Evolutionary conservation across 2,888 invertebrate genomes (phyloP).

Genomic region (Pheosia tremula): DNA sequence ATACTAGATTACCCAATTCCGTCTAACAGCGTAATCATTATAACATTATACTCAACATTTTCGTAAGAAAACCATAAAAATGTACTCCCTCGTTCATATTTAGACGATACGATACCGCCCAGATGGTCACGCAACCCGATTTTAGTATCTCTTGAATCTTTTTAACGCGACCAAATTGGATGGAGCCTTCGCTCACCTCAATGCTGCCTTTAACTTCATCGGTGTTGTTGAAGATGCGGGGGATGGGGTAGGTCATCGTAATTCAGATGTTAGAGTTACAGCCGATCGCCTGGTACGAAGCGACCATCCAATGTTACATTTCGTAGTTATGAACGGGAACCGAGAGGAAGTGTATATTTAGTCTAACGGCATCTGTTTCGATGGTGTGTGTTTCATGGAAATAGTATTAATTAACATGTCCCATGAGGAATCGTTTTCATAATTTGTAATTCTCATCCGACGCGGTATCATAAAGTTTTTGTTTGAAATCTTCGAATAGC

Average conservation of each 20-base stretch:
- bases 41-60: conserved; percentile 56
- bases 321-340: conserved; percentile 78
- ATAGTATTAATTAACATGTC: conserved; percentile 77
- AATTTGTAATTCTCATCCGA: conserved; percentile 63
- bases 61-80: conserved; percentile 71
- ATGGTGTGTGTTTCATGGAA: conserved; percentile 73
- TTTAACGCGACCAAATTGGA: conserved; percentile 63
- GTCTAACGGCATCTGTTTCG: conserved; percentile 75
- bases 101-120: conserved; percentile 77
- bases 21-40: conserved; percentile 27
- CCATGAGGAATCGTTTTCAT: conserved; percentile 65
- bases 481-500: conserved; percentile 45
- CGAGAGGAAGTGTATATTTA: conserved; percentile 83
- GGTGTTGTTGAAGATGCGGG: conserved; percentile 45
- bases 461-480: conserved; percentile 56
- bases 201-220: conserved; percentile 48
- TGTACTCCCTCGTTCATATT: conserved; percentile 74
- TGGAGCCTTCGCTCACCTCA: conserved; percentile 62
- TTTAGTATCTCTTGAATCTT: conserved; percentile 79
- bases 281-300: conserved; percentile 78
- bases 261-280: conserved; percentile 65
- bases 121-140: conserved; percentile 80
- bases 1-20: conserved; percentile 36
- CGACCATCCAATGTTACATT: conserved; percentile 70
- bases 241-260: conserved; percentile 55